Evolutionary conservation across 2,888 invertebrate species (phyloP), one percentile per base, ranked within the genome.

Genomic region (Lasiommata megera): DNA sequence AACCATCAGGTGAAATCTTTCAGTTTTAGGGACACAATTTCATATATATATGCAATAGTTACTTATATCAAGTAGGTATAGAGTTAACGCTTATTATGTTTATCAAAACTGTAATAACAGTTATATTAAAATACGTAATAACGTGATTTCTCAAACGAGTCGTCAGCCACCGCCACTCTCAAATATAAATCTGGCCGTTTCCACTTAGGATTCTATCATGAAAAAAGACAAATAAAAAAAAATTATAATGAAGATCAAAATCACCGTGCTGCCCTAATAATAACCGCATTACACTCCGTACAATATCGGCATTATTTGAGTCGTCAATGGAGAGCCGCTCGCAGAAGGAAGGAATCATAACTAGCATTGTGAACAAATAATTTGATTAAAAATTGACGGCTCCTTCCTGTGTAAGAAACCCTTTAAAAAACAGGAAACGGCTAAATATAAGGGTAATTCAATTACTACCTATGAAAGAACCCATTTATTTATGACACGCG

Each of bases 321-420:
- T 57, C 57, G 67, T 70, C 69, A 67, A 73, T 72, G 68, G 67
- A 61, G 63, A 58, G 63, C 66, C 56, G 60, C n/a, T 54, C 62
- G 64, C 55, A 65, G 61, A 62, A 64, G n/a, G 71, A 67, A 67
- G 67, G 75, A 82, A 84, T 86, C 85, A 86, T 86, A 86, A 84
- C 73, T 70, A 69, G 57, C 66, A 57, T 64, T 73, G 67, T 85
- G 72, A 77, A 61, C 62, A 61, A 74, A 67, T 86, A 85, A 87
- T 87, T 87, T 86, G 83, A 87, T 87, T 87, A 87, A 86, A 82
- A 79, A 82, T 83, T 87, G 86, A 87, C 86, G 67, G 74, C 77
- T 81, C 67, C 79, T 81, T 87, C 86, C 85, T 82, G 84, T 77
- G 61, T 58, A 58, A 68, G 70, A 73, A 68, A 53, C 60, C 54